These are phyloP conservation scores for Crossaster papposus DNA, from an alignment of 53 echinoderm and acorn worm species.

Conservation along the genomic window DNA sequence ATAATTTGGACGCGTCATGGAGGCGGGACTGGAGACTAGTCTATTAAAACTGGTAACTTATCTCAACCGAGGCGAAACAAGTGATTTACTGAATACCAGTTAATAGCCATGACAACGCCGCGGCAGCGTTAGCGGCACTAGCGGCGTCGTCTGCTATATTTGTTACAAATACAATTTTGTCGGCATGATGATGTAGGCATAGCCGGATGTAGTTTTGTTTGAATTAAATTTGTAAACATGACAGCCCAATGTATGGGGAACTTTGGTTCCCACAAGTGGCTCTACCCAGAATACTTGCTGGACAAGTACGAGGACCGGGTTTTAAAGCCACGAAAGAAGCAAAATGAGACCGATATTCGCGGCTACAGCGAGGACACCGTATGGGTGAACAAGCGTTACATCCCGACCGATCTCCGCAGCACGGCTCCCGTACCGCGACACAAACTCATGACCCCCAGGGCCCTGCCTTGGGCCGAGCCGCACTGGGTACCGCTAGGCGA, in stretches of 20 bases:
- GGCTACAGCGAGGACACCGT: constrained; percentile 78
- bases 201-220: not conserved
- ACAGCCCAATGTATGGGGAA: constrained; percentile 94
- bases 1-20: no score
- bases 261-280: constrained; percentile 90
- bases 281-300: constrained; percentile 78
- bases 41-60: not conserved
- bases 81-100: not conserved
- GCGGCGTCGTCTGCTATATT: not conserved
- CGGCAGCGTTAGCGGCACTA: not conserved
- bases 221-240: constrained; percentile 54
- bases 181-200: not conserved
- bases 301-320: constrained; percentile 70
- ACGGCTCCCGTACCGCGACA: constrained; percentile 97
- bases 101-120: constrained; percentile 14
- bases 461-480: constrained; percentile 68
- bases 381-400: constrained; percentile 97
- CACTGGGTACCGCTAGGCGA: constrained; percentile 91
- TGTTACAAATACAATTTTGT: not conserved
- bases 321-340: constrained; percentile 40
- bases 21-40: no score
- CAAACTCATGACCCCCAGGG: constrained; percentile 83
- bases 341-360: constrained; percentile 53
- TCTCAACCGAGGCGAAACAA: not conserved
- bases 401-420: constrained; percentile 97